Evolutionary conservation across 2,113 vertebrate species (phyloP).

Genomic region (Eurypyga helias): DNA sequence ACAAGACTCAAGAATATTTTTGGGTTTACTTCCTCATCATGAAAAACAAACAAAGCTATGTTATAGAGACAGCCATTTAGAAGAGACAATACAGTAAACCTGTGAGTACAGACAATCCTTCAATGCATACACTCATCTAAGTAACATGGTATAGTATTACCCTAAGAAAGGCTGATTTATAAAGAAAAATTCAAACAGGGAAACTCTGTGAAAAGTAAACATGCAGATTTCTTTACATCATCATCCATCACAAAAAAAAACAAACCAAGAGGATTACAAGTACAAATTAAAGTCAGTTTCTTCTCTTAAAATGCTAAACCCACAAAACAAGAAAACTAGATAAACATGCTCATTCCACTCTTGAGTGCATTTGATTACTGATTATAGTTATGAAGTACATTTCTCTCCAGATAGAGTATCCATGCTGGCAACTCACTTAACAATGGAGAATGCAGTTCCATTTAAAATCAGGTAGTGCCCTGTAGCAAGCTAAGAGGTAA

Average conservation of each 20-base stretch:
- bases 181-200: neutral
- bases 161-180: neutral
- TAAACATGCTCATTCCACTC: neutral
- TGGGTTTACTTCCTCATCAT: constrained; percentile 19
- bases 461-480: neutral
- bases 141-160: neutral
- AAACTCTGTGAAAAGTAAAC: neutral
- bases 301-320: neutral
- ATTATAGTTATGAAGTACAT: neutral
- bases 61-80: neutral
- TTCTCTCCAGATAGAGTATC: neutral
- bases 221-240: neutral
- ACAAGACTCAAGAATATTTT: neutral
- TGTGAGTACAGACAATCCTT: neutral
- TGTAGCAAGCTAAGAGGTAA: neutral
- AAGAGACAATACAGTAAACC: neutral
- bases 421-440: neutral
- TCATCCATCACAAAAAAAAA: neutral
- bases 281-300: neutral
- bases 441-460: neutral
- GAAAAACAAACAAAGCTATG: neutral
- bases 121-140: neutral
- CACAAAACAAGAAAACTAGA: neutral
- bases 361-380: neutral
- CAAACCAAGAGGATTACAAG: neutral